These are phyloP conservation scores for Hemitrygon akajei DNA, from an alignment of 2,797 vertebrate species.

Conservation along the genomic window DNA sequence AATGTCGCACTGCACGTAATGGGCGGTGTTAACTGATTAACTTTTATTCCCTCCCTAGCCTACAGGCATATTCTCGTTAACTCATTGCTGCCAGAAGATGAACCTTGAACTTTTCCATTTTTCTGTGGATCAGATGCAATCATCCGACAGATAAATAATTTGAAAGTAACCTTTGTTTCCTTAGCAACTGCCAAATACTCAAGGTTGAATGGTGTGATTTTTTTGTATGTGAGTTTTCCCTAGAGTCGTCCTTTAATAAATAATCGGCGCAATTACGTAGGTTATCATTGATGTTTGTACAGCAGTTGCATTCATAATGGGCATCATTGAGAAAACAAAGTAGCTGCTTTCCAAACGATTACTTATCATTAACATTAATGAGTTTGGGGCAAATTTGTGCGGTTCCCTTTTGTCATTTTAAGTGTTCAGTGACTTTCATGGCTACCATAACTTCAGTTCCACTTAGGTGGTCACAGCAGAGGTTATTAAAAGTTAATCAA, in stretches of 20 bases:
- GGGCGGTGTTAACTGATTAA: neutral
- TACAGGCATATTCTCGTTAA: neutral
- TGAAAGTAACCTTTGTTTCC: neutral
- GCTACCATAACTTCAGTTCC: neutral
- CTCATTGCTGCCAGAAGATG: neutral
- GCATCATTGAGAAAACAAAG: neutral
- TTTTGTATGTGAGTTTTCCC: neutral
- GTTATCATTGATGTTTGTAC: neutral
- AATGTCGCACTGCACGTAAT: neutral
- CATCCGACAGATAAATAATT: neutral
- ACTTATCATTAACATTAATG: neutral
- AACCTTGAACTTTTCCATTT: neutral
- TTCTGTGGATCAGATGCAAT: neutral
- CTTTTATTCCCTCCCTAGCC: neutral
- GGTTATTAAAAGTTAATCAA: neutral
- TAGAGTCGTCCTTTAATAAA: neutral
- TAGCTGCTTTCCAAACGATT: neutral
- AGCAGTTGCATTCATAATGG: constrained; percentile 11
- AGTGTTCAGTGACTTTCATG: neutral
- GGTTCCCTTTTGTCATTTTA: neutral
- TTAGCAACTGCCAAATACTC: neutral
- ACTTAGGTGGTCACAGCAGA: neutral
- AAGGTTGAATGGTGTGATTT: neutral
- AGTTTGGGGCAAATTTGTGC: neutral
- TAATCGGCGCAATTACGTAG: neutral